Conservation (phyloP, 1,140 invertebrate species). For the Drosophila baimaii region DNA sequence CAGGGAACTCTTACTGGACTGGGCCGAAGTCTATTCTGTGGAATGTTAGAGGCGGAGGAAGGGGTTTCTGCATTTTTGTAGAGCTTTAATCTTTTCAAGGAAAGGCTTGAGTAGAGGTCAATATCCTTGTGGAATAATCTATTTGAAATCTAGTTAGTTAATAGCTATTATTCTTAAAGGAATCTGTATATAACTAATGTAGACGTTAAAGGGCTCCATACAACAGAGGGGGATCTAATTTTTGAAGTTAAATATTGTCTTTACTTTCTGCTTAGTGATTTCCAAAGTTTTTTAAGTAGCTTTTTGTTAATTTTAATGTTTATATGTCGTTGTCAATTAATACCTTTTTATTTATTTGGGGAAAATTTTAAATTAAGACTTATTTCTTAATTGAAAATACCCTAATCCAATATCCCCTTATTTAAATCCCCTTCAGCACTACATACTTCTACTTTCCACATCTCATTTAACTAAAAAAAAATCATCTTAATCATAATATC, state of each 20-base stretch:
- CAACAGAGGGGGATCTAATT: not conserved
- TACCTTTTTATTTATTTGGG: too few species aligned
- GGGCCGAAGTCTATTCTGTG: constrained; percentile 18
- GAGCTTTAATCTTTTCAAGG: not conserved
- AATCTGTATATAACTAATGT: too few species aligned
- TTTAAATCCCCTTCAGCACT: not conserved
- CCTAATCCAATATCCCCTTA: not conserved
- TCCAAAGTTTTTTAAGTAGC: too few species aligned
- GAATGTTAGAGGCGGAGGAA: constrained; percentile 1
- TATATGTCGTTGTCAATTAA: not conserved
- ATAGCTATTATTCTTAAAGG: too few species aligned
- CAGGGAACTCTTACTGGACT: constrained; percentile 17
- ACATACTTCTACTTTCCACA: not conserved
- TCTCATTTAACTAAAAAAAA: not conserved
- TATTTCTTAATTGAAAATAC: too few species aligned
- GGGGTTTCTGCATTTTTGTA: not conserved
- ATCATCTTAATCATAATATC: not conserved
- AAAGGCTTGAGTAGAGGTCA: not conserved
- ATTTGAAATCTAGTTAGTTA: not conserved
- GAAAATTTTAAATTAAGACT: not conserved
- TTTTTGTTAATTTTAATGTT: not conserved
- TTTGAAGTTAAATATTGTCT: too few species aligned
- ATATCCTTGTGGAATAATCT: not conserved
- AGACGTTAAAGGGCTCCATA: too few species aligned
- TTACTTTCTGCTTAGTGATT: not conserved